A percentile compares a stretch with the other conserved stretches of the same genome.
phyloP scores from a whole-genome alignment of 2,888 invertebrate species.

The Pseudococcus longispinus region DNA sequence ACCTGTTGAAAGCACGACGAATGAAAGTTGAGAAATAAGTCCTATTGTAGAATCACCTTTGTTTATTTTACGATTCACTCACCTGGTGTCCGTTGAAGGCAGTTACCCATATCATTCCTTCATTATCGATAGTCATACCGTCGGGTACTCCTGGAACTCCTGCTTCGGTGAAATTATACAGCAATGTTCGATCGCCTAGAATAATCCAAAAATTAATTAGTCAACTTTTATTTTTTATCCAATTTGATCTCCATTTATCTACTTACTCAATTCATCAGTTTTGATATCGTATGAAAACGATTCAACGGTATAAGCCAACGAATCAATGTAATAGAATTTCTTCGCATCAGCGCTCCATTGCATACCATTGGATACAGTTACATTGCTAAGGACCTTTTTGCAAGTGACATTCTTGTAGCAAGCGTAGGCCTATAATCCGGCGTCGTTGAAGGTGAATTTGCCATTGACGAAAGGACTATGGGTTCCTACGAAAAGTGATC shows the following conservation, averaged over 20 bases:
- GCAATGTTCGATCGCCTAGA: conserved; percentile 69
- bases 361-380: conserved; percentile 79
- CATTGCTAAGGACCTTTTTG: conserved; percentile 62
- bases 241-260: background rate
- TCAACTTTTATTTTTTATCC: background rate
- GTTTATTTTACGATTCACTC: conserved; percentile 61
- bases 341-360: conserved; percentile 74
- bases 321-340: conserved; percentile 70
- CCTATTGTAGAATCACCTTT: too few relatives aligned
- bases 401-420: conserved; percentile 61
- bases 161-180: conserved; percentile 67
- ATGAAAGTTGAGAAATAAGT: background rate
- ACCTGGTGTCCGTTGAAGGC: conserved; percentile 70
- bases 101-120: conserved; percentile 82
- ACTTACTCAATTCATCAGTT: conserved; percentile 72
- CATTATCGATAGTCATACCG: conserved; percentile 80
- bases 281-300: conserved; percentile 76
- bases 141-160: conserved; percentile 69
- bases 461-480: conserved; percentile 33
- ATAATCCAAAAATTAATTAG: conserved; percentile 57
- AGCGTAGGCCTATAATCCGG: conserved; percentile 38
- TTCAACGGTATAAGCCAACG: conserved; percentile 65
- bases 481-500: conserved; percentile 70
- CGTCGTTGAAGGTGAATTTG: background rate
- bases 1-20: background rate